phyloP scores from a whole-genome alignment of 2,888 invertebrate genomes.

The Mamestra brassicae region DNA sequence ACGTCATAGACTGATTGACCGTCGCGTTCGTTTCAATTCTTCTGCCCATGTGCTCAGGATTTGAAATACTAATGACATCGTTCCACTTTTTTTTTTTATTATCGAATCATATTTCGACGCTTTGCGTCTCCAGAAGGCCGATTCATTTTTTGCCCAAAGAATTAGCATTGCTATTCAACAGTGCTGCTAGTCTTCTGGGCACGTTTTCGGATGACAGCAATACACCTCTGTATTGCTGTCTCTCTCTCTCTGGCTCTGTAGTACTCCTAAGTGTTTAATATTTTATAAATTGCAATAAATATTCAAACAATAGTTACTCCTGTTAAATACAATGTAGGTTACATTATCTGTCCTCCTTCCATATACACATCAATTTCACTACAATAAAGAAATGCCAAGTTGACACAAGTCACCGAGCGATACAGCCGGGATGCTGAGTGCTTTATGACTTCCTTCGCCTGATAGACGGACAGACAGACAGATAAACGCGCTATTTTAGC shows the following conservation, averaged over 20 bases:
- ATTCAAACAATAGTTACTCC: background rate
- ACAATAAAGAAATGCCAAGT: constrained; percentile 76
- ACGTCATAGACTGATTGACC: no score
- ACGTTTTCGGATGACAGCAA: background rate
- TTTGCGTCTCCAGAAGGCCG: no score
- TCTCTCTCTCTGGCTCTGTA: no score
- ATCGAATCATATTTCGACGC: no score
- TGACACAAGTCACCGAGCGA: constrained; percentile 80
- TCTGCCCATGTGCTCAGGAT: no score
- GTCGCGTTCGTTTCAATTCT: no score
- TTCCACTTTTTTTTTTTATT: no score
- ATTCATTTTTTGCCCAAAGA: no score
- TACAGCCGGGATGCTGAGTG: constrained; percentile 79
- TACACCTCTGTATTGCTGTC: no score
- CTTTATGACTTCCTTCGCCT: constrained; percentile 86
- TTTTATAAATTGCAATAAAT: constrained; percentile 1
- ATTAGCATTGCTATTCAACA: background rate
- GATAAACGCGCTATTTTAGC: constrained; percentile 84
- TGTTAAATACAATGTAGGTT: constrained; percentile 37
- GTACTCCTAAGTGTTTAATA: background rate
- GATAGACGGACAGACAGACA: constrained; percentile 71
- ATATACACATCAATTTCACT: constrained; percentile 56
- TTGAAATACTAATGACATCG: no score
- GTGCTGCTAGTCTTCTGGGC: background rate
- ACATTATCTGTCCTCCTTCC: constrained; percentile 45